phyloP scores from a whole-genome alignment of 2,797 vertebrate species.

The Phrynocephalus forsythii region DNA sequence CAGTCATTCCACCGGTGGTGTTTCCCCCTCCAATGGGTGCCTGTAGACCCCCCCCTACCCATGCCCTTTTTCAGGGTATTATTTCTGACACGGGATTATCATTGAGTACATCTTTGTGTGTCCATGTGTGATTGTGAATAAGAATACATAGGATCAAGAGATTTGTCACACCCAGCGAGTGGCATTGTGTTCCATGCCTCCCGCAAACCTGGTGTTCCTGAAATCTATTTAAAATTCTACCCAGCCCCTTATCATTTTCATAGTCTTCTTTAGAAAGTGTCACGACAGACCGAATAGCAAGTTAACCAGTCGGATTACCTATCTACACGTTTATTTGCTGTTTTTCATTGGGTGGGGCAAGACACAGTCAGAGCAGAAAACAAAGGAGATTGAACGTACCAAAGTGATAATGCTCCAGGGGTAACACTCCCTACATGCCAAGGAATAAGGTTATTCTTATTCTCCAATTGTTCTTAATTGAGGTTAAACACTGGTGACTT shows the following conservation, averaged over 20 bases:
- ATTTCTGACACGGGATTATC: neutral
- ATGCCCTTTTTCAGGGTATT: neutral
- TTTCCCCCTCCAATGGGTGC: too few relatives aligned
- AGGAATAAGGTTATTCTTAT: neutral
- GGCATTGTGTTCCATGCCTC: neutral
- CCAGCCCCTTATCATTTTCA: neutral
- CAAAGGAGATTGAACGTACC: neutral
- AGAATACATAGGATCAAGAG: neutral
- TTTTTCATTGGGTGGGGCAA: neutral
- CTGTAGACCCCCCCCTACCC: too few relatives aligned
- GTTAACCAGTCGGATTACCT: neutral
- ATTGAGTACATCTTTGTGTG: too few relatives aligned
- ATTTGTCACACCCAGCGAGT: neutral
- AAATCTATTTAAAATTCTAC: neutral
- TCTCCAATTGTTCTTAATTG: neutral
- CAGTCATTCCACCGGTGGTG: too few relatives aligned
- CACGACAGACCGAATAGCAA: neutral
- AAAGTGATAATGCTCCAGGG: neutral
- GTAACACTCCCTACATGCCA: neutral
- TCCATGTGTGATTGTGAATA: neutral
- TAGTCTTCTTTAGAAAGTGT: too few relatives aligned
- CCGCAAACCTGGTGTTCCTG: neutral
- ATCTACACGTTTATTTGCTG: neutral
- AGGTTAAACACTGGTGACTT: neutral
- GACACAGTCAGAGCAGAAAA: too few relatives aligned